Evolutionary conservation across 1,140 invertebrate species (phyloP), one percentile per base, ranked within the genome.

Genomic region (Trichoplusia ni): DNA sequence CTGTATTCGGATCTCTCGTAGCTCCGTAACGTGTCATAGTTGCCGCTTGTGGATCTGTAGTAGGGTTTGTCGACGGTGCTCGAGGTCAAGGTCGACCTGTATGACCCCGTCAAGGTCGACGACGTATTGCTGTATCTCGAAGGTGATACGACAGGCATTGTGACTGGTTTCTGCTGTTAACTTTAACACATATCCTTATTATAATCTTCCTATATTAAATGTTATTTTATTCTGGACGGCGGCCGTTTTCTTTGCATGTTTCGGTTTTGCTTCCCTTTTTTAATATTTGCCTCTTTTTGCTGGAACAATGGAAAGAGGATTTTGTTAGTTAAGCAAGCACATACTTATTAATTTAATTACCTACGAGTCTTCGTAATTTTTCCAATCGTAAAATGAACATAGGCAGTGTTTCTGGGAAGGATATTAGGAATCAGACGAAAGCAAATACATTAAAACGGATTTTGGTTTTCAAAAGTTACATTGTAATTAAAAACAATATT

Each of bases 81-180:
- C 0, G 91, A 89, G 49, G 82, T 86, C 37, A 90, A 71, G 0
- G 90, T 87, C 0, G 91, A 91, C 23, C 92, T 73, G 64, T 92
- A 93, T 0, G 92, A 91, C 0, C 91, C 91, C 2, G 90, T 81
- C 0, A 88, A 78, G 53, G 84, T 84, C 11, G 79, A 76, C 7
- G 86, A 82, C 3, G 87, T 75, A 2, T 81, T 78, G 33, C 77
- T 84, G 60, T 82, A 91, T 4, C 92, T 73, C 25, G 91, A 91
- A 8, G 92, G 92, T 18, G 92, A 93, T n/a, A 92, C 83, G 9
- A 92, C 92, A 54, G 92, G 92, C 92, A 93, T 93, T 72, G 77
- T 92, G 77, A 38, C 25, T 44, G 40, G 19, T 44, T 65, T 46
- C 11, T 18, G 58, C 18, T 44, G 23, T 53, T 29, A 16, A 7